These are phyloP conservation scores for Archivesica marissinica DNA, from an alignment of 1,140 invertebrate genomes.

Conservation along the genomic window DNA sequence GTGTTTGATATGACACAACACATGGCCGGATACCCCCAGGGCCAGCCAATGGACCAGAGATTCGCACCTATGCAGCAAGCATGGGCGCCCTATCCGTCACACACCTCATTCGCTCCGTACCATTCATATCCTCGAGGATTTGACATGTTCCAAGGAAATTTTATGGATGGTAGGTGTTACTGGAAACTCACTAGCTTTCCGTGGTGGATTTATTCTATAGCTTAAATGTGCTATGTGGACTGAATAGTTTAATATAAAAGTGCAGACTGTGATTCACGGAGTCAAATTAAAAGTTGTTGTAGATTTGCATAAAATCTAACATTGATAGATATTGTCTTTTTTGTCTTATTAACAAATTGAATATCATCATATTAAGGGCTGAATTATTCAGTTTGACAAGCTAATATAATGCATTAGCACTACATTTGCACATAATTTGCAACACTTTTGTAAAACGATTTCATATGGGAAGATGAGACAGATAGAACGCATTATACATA, in stretches of 20 bases:
- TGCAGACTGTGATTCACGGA: background rate
- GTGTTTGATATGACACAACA: constrained; percentile 43
- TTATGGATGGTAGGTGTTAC: constrained; percentile 59
- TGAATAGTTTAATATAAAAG: background rate
- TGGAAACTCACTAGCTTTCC: background rate
- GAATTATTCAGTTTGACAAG: constrained; percentile 2
- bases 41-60: constrained; percentile 54
- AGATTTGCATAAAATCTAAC: constrained; percentile 22
- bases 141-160: constrained; percentile 62
- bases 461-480: background rate
- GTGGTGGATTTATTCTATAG: background rate
- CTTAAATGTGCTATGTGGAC: background rate
- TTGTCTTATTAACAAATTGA: constrained; percentile 47
- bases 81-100: constrained; percentile 52
- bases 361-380: background rate
- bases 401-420: background rate
- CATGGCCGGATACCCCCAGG: constrained; percentile 59
- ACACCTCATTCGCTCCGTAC: constrained; percentile 49
- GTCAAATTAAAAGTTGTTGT: constrained; percentile 2
- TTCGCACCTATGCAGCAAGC: constrained; percentile 60
- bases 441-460: constrained; percentile 8
- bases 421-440: constrained; percentile 9
- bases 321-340: constrained; percentile 5
- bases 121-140: constrained; percentile 52
- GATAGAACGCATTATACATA: constrained; percentile 24